Percentiles rank a stretch among this genome's conserved stretches.
phyloP scores from a whole-genome alignment of 1,140 invertebrate genomes.

The Neelides sp. region DNA sequence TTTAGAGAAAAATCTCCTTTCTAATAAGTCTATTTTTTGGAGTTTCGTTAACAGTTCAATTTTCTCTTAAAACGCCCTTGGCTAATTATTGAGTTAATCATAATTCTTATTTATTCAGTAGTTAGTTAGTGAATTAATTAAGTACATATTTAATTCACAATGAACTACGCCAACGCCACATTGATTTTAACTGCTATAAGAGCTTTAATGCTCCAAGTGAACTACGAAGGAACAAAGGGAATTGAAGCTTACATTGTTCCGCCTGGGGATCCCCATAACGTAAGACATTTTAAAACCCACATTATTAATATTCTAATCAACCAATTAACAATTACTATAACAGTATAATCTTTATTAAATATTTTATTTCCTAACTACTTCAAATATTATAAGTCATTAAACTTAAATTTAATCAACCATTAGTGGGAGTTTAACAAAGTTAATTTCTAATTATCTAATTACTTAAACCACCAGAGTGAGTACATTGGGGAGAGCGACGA shows the following conservation, averaged over 20 bases:
- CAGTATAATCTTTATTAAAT: neutral
- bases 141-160: too few relatives aligned
- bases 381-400: neutral
- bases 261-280: conserved; percentile 35
- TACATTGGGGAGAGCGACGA: conserved; percentile 60
- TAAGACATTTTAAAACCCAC: conserved; percentile 25
- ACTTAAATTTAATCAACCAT: neutral
- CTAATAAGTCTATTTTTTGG: too few relatives aligned
- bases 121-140: too few relatives aligned
- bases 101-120: too few relatives aligned
- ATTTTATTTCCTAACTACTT: neutral
- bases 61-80: too few relatives aligned
- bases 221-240: neutral
- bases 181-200: conserved; percentile 4
- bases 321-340: conserved; percentile 1
- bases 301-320: neutral
- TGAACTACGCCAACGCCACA: too few relatives aligned
- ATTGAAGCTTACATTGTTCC: conserved; percentile 35
- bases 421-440: neutral
- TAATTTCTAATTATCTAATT: neutral
- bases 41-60: too few relatives aligned
- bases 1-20: too few relatives aligned
- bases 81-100: too few relatives aligned
- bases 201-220: neutral
- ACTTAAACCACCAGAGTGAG: conserved; percentile 42